phyloP scores from a whole-genome alignment of 2,113 vertebrate species.

The Tapirus terrestris region DNA sequence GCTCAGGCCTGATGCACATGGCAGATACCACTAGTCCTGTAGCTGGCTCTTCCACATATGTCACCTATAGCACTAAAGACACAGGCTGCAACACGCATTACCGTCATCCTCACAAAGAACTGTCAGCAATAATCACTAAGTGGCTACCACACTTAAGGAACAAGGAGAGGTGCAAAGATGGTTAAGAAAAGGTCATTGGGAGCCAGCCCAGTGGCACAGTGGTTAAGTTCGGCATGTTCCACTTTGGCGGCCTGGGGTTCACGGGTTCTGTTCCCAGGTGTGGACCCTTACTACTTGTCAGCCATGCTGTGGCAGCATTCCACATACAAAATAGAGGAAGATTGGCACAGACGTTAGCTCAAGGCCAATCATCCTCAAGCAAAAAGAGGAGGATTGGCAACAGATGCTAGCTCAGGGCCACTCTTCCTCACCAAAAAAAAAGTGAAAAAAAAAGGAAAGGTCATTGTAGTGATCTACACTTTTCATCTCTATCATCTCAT shows the following conservation, averaged over 20 bases:
- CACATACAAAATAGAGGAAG: no score
- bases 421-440: no score
- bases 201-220: no score
- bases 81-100: neutral
- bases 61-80: neutral
- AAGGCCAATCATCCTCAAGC: no score
- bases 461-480: neutral
- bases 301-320: no score
- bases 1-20: neutral
- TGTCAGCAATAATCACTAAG: neutral
- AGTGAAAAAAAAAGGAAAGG: neutral
- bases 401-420: no score
- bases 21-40: neutral
- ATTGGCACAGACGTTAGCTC: no score
- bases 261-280: no score
- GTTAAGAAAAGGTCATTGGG: neutral
- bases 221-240: no score
- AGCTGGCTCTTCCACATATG: neutral
- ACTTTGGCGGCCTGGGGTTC: no score
- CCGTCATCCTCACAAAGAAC: neutral
- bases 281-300: no score
- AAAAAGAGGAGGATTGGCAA: no score
- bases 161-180: neutral
- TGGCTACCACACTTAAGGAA: neutral
- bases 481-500: neutral